Base-by-base conservation (phyloP, 53 echinoderm and acorn worm genomes). In the Echinarachnius parma region DNA sequence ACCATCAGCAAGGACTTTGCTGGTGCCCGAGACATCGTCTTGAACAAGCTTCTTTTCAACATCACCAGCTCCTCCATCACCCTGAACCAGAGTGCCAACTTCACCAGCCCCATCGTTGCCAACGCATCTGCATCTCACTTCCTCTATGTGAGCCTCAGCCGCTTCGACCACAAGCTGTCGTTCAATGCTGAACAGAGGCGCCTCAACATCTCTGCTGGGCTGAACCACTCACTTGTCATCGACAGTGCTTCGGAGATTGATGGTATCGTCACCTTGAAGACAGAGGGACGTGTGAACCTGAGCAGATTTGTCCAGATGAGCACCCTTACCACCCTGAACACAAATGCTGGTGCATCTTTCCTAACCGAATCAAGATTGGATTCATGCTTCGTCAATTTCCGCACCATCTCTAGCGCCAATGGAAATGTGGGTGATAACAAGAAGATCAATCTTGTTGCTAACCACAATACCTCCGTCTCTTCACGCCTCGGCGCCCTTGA, bases 101-200 rank as follows among this genome's bases (percentile, higher is more conserved):
- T 77, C 50, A 53, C 54, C 16, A 85, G 80, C 25, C 93, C 84
- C 46, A 78, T 49, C 47, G 28, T 83, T 10, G 68, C 62, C 31
- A 89, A 88, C 62, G 11, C 79, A 16, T 84, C 82, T 24, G 18
- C 84, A 36, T 66, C 84, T 42, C 78, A 85, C 29, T 66, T 59
- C 60, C 65, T 85, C 28, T 48, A 65, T 22, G 23, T 57, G 57
- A 57, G 57, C 16, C 4, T 3, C 3, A 27, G 28, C 21, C 48
- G 45, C 8, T 22, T 45, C 25, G 21, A 66, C 9, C 66, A 66
- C 15, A 26, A 66, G 31, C 27, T 44, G 46, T 25, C 42, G 21
- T 25, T 45, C 25, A 10, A 13, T 22, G 66, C 46, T 46, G 24
- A 45, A 23, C 46, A 66, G 48, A 28, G 46, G 21, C 18, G 24